Conservation (phyloP, 2,113 vertebrate genomes). For the Tragelaphus strepsiceros region DNA sequence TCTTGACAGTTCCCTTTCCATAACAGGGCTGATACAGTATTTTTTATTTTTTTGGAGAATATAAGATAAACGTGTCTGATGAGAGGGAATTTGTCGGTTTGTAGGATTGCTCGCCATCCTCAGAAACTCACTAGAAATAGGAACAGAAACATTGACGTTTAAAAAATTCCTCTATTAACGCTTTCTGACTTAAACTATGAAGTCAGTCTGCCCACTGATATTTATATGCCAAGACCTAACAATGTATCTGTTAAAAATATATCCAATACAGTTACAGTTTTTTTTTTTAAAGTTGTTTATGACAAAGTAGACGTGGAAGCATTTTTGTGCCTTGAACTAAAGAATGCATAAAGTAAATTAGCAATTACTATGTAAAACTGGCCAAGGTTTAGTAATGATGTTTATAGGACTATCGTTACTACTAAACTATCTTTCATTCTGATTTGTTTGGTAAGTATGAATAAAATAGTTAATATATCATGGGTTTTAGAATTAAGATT, state of each 20-base stretch:
- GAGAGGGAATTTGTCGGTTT: neutral
- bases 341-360: neutral
- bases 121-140: neutral
- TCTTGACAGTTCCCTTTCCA: neutral
- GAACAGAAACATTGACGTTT: neutral
- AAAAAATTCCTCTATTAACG: neutral
- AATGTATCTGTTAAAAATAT: neutral
- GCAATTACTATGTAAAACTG: neutral
- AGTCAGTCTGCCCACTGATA: neutral
- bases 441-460: slow-evolving; percentile 9
- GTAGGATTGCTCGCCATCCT: neutral
- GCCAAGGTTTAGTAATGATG: neutral
- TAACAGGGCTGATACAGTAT: neutral
- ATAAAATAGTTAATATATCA: neutral
- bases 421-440: neutral
- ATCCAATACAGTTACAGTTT: neutral
- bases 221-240: slow-evolving; percentile 1
- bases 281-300: neutral
- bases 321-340: neutral
- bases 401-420: neutral
- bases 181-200: neutral
- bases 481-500: slow-evolving; percentile 7
- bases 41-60: neutral
- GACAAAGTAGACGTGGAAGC: neutral
- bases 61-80: neutral